Evolutionary conservation across 2,888 invertebrate genomes (phyloP), one percentile per base, ranked within the genome.

Genomic region (Lochmaea crataegi): DNA sequence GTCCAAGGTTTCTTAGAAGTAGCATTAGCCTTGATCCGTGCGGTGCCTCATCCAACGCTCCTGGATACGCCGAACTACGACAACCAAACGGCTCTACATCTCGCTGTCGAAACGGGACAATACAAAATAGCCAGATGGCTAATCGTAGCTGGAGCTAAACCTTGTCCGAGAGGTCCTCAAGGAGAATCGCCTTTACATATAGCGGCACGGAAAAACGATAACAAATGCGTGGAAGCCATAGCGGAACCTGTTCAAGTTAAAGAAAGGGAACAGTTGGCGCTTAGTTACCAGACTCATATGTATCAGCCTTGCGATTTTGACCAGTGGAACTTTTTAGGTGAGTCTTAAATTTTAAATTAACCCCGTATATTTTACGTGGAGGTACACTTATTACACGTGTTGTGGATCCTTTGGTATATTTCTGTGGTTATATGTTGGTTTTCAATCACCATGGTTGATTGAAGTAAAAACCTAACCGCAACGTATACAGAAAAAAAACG

Each of bases 121-220:
- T 89, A 92, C 51, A 89, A 90, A 60, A 90, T 97, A 63, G 92
- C 93, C 2, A 89, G 96, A 76, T 91, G 93, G 88, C 88, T 97
- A 73, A 90, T 97, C 41, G 89, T 93, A 41, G 94, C 94, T 1
- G 97, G 97, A 18, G 96, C 96, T 0, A 82, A 81, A 79, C 88
- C 92, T 2, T 89, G 88, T 53, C 88, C 90, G 63, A 89, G 94
- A 65, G 95, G 96, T 84, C 87, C 90, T 68, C 88, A 90, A 74
- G 97, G 97, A 4, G 95, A 96, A 85, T 96, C 96, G 0, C 92
- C 97, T 0, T 87, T 97, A 9, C 97, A 97, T 85, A 88, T 96
- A 74, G 96, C 97, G 0, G 93, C 94, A 72, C 88, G 90, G 74
- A 88, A 89, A 18, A 94, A 94, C 9, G 91, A 94, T 83, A 82